A percentile compares a stretch with the other conserved stretches of the same genome.
Evolutionary conservation across 2,113 vertebrate species (phyloP).

Genomic region (Naja naja): DNA sequence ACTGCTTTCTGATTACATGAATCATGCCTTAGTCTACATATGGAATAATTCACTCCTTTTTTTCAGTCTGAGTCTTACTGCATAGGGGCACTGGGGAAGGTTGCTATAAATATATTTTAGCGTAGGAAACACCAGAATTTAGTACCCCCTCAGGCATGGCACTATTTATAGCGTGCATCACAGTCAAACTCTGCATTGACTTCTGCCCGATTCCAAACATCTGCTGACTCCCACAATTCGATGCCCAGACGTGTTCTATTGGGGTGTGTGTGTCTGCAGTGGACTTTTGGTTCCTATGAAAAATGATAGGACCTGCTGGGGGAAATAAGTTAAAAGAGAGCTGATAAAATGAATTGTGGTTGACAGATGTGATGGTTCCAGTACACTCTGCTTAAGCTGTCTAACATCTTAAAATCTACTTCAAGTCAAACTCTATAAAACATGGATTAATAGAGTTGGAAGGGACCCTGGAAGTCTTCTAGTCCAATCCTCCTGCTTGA

Average conservation of each 20-base stretch:
- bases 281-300: background rate
- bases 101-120: constrained; percentile 39
- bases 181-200: background rate
- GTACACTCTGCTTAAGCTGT: background rate
- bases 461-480: background rate
- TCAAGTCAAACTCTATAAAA: background rate
- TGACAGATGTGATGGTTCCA: background rate
- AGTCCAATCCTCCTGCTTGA: background rate
- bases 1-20: background rate
- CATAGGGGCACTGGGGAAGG: constrained; percentile 36
- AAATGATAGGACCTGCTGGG: background rate
- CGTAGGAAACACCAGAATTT: constrained; percentile 3
- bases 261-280: background rate
- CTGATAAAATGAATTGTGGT: background rate
- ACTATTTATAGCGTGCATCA: background rate
- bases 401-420: background rate
- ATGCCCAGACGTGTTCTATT: background rate
- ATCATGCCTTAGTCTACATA: constrained; percentile 17
- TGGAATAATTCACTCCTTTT: constrained; percentile 26
- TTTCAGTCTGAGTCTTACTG: constrained; percentile 23
- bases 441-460: background rate
- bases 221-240: background rate
- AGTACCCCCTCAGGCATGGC: background rate
- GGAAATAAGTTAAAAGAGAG: background rate
- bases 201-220: background rate